phyloP scores from a whole-genome alignment of 2,888 invertebrate species.

The Brachynemurus nebulosus region DNA sequence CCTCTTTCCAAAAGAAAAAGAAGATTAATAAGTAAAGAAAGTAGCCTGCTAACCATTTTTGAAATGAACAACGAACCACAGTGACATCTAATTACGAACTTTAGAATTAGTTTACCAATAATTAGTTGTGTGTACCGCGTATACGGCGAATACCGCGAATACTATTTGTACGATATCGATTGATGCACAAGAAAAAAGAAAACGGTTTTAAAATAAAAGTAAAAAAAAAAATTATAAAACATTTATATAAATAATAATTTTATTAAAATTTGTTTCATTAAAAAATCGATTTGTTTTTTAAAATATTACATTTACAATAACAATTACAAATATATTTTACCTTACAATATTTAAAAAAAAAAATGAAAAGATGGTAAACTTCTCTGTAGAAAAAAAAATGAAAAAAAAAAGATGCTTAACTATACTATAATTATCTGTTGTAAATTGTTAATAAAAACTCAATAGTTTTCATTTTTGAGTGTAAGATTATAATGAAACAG shows the following conservation, averaged over 20 bases:
- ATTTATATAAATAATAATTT: background rate
- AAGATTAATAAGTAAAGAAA: background rate
- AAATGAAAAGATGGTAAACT: background rate
- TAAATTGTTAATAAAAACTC: no score
- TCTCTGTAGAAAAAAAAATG: background rate
- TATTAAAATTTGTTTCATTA: background rate
- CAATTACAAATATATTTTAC: constrained; percentile 1
- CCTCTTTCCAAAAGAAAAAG: background rate
- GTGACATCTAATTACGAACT: no score
- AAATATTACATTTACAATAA: constrained; percentile 2
- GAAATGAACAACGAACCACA: background rate
- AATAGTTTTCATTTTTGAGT: no score
- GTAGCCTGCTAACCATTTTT: background rate
- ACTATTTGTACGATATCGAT: no score
- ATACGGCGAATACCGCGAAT: no score
- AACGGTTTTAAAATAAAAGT: no score
- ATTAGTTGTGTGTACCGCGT: background rate
- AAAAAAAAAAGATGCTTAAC: background rate
- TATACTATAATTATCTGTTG: background rate
- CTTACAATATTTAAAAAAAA: background rate
- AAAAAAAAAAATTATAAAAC: background rate
- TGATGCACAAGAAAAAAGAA: no score
- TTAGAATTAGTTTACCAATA: background rate
- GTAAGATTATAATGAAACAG: no score
- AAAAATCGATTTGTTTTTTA: background rate